These are phyloP conservation scores for Dendropsophus ebraccatus DNA, from an alignment of 2,113 vertebrate species.

Conservation along the genomic window DNA sequence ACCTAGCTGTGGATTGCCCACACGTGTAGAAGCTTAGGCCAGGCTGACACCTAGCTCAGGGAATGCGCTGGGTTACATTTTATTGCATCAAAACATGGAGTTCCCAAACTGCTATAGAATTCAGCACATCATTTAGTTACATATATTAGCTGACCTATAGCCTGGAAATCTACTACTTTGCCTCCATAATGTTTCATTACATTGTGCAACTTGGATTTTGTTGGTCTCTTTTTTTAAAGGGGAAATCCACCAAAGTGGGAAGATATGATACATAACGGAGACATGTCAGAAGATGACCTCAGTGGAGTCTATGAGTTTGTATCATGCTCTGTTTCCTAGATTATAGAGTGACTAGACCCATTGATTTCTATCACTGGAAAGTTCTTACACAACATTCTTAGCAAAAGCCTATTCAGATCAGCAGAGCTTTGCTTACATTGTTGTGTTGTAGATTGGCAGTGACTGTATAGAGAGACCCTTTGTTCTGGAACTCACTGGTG, in stretches of 20 bases:
- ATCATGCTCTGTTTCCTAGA: background rate
- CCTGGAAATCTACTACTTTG: background rate
- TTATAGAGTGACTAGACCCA: background rate
- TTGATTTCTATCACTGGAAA: background rate
- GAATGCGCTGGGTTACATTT: no score
- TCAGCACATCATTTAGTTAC: no score
- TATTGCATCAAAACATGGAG: no score
- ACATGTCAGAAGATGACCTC: background rate
- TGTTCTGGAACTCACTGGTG: background rate
- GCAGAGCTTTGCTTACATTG: background rate
- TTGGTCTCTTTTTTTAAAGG: background rate
- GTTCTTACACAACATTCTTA: no score
- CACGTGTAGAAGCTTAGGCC: no score
- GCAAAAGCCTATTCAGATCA: no score
- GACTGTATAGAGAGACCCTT: background rate
- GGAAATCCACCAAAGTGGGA: background rate
- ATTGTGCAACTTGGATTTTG: background rate
- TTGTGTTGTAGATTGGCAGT: background rate
- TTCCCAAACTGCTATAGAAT: no score
- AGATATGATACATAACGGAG: background rate
- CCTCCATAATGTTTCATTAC: background rate
- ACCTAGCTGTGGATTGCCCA: no score
- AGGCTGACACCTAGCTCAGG: no score
- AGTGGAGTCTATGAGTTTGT: background rate
- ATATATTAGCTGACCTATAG: no score